phyloP scores from a whole-genome alignment of 1,140 invertebrate species.

The Drosophila mayri region DNA sequence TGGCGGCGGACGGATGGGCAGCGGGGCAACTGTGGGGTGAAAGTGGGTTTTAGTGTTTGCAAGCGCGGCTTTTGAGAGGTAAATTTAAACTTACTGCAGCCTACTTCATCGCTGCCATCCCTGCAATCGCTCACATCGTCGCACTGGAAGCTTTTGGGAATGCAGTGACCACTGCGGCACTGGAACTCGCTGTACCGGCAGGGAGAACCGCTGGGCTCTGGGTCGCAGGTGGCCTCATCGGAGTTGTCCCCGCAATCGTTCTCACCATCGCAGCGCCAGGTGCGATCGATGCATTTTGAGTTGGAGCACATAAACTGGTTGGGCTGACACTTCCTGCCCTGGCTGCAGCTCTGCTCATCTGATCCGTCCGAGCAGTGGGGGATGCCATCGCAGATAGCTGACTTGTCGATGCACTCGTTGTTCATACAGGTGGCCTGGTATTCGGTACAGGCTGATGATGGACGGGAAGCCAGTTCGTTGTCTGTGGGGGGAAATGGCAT shows the following conservation, averaged over 20 bases:
- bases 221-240: conserved; percentile 90
- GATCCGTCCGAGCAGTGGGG: conserved; percentile 94
- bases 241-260: conserved; percentile 97
- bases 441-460: conserved; percentile 88
- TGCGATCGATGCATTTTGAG: conserved; percentile 94
- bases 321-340: conserved; percentile 93
- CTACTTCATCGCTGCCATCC: conserved; percentile 96
- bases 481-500: conserved; percentile 50
- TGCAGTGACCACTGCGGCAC: conserved; percentile 93
- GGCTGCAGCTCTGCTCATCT: conserved; percentile 95
- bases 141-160: conserved; percentile 97
- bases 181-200: conserved; percentile 94
- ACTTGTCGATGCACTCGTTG: conserved; percentile 94
- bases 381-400: conserved; percentile 92
- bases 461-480: conserved; percentile 81
- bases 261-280: conserved; percentile 96
- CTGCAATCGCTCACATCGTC: conserved; percentile 94
- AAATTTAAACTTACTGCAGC: conserved; percentile 88
- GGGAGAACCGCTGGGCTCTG: conserved; percentile 87
- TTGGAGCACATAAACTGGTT: conserved; percentile 96
- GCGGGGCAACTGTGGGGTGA: conserved; percentile 85
- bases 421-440: conserved; percentile 96
- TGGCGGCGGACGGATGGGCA: conserved; percentile 89
- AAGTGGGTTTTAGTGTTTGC: background rate
- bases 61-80: fast-evolving